Conservation (phyloP, 2,113 vertebrate species). For the Furnarius figulus region DNA sequence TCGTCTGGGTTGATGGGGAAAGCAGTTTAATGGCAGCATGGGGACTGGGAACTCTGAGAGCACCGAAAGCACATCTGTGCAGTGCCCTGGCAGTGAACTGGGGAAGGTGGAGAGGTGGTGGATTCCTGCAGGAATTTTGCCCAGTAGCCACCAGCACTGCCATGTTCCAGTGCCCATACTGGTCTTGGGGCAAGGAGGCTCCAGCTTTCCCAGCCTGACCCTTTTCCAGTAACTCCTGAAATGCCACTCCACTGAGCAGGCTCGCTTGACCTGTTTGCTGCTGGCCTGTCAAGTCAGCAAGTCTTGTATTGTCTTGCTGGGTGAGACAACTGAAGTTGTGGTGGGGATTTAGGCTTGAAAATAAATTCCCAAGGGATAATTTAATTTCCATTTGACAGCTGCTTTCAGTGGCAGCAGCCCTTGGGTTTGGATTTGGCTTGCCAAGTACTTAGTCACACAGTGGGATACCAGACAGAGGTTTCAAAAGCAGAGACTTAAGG, state of each 20-base stretch:
- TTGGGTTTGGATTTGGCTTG: neutral
- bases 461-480: neutral
- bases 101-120: neutral
- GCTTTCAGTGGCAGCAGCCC: neutral
- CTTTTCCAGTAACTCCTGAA: neutral
- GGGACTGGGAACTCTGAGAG: neutral
- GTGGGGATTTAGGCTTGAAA: neutral
- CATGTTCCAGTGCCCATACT: neutral
- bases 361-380: neutral
- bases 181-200: neutral
- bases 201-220: neutral
- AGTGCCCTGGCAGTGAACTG: accelerated
- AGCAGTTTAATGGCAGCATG: neutral
- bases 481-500: neutral
- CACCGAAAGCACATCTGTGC: accelerated
- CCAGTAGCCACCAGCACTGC: neutral
- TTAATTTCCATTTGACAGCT: neutral
- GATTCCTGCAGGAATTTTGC: neutral
- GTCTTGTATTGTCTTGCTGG: neutral
- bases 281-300: neutral
- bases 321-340: neutral
- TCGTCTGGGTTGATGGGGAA: neutral
- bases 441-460: neutral
- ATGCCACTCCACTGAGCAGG: neutral
- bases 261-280: neutral